A percentile compares a stretch with the other conserved stretches of the same genome.
Conservation (phyloP, 2,113 vertebrate species). For the Poeciliopsis prolifica region DNA sequence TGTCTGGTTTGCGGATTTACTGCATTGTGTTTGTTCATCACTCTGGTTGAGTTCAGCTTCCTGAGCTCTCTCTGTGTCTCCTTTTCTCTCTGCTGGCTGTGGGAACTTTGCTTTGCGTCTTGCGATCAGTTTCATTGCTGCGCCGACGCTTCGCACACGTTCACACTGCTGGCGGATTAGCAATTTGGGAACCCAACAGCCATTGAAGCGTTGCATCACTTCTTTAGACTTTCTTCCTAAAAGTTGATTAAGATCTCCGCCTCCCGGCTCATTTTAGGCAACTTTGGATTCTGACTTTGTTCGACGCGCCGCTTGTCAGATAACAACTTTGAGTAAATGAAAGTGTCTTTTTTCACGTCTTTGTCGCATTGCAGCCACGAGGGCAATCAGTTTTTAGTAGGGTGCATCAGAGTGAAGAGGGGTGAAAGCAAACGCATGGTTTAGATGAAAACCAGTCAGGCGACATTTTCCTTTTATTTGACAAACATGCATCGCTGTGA, state of each 20-base stretch:
- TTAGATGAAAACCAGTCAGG: no score
- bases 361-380: neutral
- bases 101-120: neutral
- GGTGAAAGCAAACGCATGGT: neutral
- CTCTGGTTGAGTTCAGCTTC: no score
- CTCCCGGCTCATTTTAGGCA: neutral
- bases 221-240: neutral
- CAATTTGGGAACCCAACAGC: neutral
- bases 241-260: neutral
- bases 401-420: neutral
- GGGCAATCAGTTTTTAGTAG: neutral
- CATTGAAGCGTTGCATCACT: neutral
- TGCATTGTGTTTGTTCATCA: neutral
- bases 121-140: neutral
- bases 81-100: no score
- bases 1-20: neutral
- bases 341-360: neutral
- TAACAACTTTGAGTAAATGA: neutral
- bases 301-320: neutral
- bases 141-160: neutral
- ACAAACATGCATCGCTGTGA: no score
- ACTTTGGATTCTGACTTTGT: neutral
- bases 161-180: neutral
- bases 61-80: no score
- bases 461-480: no score